phyloP scores from a whole-genome alignment of 2,888 invertebrate genomes.

The Trissoscelio sp. region DNA sequence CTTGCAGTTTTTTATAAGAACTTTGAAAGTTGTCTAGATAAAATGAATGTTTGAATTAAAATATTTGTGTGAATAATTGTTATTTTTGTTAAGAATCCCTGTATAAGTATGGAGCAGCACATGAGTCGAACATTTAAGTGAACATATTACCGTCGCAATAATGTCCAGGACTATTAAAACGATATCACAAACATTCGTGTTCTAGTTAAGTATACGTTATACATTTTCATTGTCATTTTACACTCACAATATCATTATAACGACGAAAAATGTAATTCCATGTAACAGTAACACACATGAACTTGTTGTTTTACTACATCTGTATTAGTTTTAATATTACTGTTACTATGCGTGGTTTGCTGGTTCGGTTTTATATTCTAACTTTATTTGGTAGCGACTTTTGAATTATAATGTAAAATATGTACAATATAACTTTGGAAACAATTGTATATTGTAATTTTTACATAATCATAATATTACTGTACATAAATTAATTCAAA shows the following conservation, averaged over 20 bases:
- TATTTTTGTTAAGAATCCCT: slow-evolving; percentile 12
- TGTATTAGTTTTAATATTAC: slow-evolving; percentile 36
- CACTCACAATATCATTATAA: slow-evolving; percentile 53
- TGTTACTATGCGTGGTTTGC: slow-evolving; percentile 44
- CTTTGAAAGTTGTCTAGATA: slow-evolving; percentile 14
- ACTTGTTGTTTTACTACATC: slow-evolving; percentile 43
- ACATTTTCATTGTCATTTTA: slow-evolving; percentile 55
- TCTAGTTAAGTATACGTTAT: slow-evolving; percentile 53
- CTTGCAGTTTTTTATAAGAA: not conserved
- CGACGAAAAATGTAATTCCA: slow-evolving; percentile 50
- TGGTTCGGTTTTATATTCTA: slow-evolving; percentile 43
- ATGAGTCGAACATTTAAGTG: slow-evolving; percentile 47
- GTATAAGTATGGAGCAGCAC: slow-evolving; percentile 28
- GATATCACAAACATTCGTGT: slow-evolving; percentile 55
- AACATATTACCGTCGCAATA: slow-evolving; percentile 37
- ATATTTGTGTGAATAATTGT: not conserved
- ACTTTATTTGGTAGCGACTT: slow-evolving; percentile 37
- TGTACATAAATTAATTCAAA: slow-evolving; percentile 51
- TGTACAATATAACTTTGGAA: slow-evolving; percentile 41
- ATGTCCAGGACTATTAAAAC: slow-evolving; percentile 43
- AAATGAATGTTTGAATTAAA: slow-evolving; percentile 6
- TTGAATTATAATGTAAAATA: slow-evolving; percentile 53
- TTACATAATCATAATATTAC: slow-evolving; percentile 33
- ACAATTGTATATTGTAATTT: slow-evolving; percentile 35
- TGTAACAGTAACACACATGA: slow-evolving; percentile 48